Conservation (phyloP, 2,113 vertebrate genomes). For the Mystacornis crossleyi region DNA sequence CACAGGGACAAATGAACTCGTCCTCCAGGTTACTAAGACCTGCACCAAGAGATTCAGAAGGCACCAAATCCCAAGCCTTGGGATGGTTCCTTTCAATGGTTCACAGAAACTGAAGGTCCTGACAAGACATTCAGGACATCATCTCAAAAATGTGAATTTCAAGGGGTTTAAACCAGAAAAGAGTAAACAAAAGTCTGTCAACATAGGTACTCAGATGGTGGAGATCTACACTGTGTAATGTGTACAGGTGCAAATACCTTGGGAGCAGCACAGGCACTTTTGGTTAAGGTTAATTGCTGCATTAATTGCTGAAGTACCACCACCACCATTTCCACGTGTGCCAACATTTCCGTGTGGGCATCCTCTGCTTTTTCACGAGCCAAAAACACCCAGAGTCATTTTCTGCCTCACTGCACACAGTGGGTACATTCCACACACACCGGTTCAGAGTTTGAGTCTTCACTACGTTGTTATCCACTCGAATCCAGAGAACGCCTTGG, state of each 20-base stretch:
- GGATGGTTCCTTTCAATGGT: not conserved
- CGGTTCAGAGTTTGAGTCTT: not conserved
- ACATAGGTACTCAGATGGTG: accelerated
- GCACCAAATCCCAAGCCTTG: not conserved
- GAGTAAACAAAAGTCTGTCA: not conserved
- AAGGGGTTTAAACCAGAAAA: not conserved
- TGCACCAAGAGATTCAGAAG: not conserved
- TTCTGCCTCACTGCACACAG: not conserved
- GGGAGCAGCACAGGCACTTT: not conserved
- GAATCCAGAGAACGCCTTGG: not conserved
- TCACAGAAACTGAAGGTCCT: not conserved
- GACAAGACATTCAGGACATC: not conserved
- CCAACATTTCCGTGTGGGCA: not conserved
- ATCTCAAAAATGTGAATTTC: not conserved
- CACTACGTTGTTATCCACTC: not conserved
- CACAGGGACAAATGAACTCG: not conserved
- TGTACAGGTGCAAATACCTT: not conserved
- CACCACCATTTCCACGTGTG: not conserved
- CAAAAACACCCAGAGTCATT: not conserved
- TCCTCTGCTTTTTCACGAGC: not conserved
- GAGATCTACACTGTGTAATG: accelerated
- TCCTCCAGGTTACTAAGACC: not conserved
- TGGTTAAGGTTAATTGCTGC: not conserved
- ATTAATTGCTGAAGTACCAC: not conserved
- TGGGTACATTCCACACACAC: not conserved